These are phyloP conservation scores for Buphagus erythrorhynchus DNA, from an alignment of 2,797 vertebrate species.

Conservation along the genomic window DNA sequence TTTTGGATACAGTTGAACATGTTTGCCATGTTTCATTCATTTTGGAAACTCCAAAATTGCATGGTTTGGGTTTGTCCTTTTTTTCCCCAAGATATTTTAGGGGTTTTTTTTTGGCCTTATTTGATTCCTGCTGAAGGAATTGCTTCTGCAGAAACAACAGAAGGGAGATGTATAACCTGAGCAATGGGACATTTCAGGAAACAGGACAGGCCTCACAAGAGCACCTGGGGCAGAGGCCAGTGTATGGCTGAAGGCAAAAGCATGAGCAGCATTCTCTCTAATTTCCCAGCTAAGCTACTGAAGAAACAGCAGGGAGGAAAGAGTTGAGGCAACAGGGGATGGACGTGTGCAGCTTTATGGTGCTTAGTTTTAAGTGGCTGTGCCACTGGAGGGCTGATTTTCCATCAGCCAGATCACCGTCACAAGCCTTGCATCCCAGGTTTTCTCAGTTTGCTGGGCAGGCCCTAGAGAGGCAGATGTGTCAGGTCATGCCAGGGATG, in stretches of 20 bases:
- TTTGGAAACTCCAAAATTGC: slow-evolving; percentile 17
- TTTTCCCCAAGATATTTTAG: background rate
- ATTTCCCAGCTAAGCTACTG: background rate
- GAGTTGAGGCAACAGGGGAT: background rate
- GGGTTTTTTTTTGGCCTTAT: fast-evolving
- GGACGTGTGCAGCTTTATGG: fast-evolving
- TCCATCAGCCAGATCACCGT: fast-evolving
- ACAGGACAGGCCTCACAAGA: background rate
- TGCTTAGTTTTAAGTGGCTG: background rate
- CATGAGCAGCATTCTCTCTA: background rate
- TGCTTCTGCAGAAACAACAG: background rate
- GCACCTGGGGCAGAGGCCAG: background rate
- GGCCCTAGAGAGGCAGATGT: background rate
- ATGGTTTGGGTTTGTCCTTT: background rate
- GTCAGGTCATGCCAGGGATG: fast-evolving
- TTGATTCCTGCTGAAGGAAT: background rate
- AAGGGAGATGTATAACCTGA: background rate
- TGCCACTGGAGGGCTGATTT: background rate
- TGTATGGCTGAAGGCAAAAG: background rate
- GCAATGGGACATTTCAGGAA: background rate
- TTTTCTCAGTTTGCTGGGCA: background rate
- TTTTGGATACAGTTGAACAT: background rate
- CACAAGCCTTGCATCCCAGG: background rate
- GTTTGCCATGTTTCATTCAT: background rate
- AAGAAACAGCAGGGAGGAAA: background rate